Conservation (phyloP, 2,797 vertebrate genomes). For the Dallia pectoralis region DNA sequence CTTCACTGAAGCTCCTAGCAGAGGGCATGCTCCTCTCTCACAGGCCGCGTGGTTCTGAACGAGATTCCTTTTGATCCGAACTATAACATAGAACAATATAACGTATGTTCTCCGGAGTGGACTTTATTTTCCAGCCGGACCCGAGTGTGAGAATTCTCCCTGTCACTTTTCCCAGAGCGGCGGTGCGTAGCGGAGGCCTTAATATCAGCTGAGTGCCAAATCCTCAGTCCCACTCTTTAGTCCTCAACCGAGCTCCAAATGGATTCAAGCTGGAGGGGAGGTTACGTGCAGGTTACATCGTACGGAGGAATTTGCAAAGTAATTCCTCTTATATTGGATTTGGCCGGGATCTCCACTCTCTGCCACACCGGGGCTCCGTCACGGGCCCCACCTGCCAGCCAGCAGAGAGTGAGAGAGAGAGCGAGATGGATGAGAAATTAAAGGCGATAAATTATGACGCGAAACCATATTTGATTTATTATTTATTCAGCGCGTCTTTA, state of each 20-base stretch:
- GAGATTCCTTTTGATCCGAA: too few relatives aligned
- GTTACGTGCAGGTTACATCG: slow-evolving; percentile 73
- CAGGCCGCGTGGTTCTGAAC: too few relatives aligned
- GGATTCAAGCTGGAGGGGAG: slow-evolving; percentile 71
- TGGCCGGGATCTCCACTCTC: slow-evolving; percentile 58
- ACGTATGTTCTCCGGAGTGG: too few relatives aligned
- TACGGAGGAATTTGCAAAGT: slow-evolving; percentile 74
- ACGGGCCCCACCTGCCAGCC: slow-evolving; percentile 44
- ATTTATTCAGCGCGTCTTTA: neutral
- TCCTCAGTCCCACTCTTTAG: slow-evolving; percentile 61
- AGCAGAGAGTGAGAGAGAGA: slow-evolving; percentile 17
- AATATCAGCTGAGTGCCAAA: slow-evolving; percentile 59
- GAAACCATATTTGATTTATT: slow-evolving; percentile 10
- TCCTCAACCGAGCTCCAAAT: slow-evolving; percentile 71
- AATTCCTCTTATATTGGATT: slow-evolving; percentile 77
- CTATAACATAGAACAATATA: too few relatives aligned
- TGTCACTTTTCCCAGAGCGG: neutral
- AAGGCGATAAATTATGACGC: slow-evolving; percentile 24
- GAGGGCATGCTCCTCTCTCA: too few relatives aligned
- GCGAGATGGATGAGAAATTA: neutral
- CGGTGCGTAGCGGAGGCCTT: neutral
- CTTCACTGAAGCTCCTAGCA: too few relatives aligned
- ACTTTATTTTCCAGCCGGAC: neutral
- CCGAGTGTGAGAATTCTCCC: neutral
- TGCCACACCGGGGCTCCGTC: slow-evolving; percentile 34